These are phyloP conservation scores for Urocitellus parryii DNA, from an alignment of 2,113 vertebrate species.

Conservation along the genomic window DNA sequence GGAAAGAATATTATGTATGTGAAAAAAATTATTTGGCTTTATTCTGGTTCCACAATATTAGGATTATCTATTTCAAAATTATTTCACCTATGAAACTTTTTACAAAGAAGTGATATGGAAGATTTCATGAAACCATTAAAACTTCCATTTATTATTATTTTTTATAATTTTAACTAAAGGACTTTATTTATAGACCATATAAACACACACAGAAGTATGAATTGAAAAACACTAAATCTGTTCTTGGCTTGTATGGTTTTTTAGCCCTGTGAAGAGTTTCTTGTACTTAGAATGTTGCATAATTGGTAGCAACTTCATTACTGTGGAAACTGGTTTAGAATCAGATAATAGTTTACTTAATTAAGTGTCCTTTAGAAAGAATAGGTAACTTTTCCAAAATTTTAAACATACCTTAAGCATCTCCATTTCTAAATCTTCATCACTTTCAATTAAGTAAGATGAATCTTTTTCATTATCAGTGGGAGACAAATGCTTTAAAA, in stretches of 20 bases:
- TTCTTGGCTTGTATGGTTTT: slow-evolving; percentile 13
- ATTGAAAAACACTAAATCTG: slow-evolving; percentile 44
- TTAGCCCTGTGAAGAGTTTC: not conserved
- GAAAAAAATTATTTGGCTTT: slow-evolving; percentile 50
- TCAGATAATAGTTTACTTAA: not conserved
- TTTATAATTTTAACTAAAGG: not conserved
- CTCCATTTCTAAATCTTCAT: slow-evolving; percentile 92
- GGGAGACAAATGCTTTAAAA: slow-evolving; percentile 76
- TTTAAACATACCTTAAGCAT: slow-evolving; percentile 87
- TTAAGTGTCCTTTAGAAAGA: slow-evolving; percentile 23
- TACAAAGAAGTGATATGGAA: slow-evolving; percentile 16
- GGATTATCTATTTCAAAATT: slow-evolving; percentile 36
- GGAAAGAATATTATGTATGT: not conserved
- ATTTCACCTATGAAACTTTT: slow-evolving; percentile 26
- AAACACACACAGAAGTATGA: slow-evolving; percentile 26
- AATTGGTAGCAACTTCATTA: slow-evolving; percentile 17
- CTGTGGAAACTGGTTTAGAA: not conserved
- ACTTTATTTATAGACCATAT: not conserved
- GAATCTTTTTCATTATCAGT: slow-evolving; percentile 83
- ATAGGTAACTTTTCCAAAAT: slow-evolving; percentile 29
- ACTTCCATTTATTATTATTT: not conserved
- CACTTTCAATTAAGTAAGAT: slow-evolving; percentile 88
- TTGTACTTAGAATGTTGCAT: not conserved
- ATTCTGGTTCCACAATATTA: not conserved
- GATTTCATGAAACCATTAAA: slow-evolving; percentile 56